Evolutionary conservation across 2,888 invertebrate species (phyloP), one percentile per base, ranked within the genome.

Genomic region (Cheilosia vernalis): DNA sequence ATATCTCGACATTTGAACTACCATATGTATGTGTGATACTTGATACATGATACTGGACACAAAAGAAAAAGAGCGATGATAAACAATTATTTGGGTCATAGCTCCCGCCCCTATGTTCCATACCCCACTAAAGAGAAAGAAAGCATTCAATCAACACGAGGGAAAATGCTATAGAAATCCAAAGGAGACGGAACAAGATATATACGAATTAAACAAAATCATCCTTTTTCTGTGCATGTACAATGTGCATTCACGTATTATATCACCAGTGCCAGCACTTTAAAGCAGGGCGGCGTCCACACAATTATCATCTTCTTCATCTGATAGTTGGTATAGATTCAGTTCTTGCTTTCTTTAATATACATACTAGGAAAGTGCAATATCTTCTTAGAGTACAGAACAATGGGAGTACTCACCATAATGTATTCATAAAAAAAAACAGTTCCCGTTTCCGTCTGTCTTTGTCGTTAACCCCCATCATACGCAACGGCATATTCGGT

Each of bases 81-180:
- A 53, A 53, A 66, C 2, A 61, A 53, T 47, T 27, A 77, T 69
- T 69, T 55, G n/a, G 69, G 53, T 33, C 76, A 53, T 10, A 53
- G 37, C 37, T 13, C 37, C 37, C 13, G 13, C 37, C 13, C 37
- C 13, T 1, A n/a, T 37, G 17, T 66, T 24, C n/a, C 60, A 40
- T 37, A 19, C 2, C 24, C 33, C 44, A 24, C 60, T 53, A 61
- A 56, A 19, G 40, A 30, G n/a, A 44, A 53, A 33, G 53, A n/a
- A 63, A 56, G 17, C 37, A 70, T 78, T 78, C 70, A 56, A 70
- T 78, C 63, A 70, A 63, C 55, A 63, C 19, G 37, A 69, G 37
- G 55, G 77, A 78, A 21, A 78, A 63, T 78, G 70, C 78, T 70
- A 70, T 30, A 79, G 61, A 49, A 47, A 47, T 0, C 60, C 40